phyloP scores from a whole-genome alignment of 2,888 invertebrate genomes.

The Nasonovia ribisnigri region DNA sequence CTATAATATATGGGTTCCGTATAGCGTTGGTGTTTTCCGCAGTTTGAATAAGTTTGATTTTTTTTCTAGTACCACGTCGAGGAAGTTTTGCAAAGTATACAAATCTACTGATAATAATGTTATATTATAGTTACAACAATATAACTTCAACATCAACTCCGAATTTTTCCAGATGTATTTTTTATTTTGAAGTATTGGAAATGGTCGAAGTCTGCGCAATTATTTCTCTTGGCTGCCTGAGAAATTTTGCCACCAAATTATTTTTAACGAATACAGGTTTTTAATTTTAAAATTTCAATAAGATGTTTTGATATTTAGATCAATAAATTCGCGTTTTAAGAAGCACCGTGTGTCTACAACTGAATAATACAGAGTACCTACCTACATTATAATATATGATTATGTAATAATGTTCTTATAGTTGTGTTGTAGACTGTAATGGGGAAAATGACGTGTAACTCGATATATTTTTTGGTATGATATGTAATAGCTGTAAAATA shows the following conservation, averaged over 20 bases:
- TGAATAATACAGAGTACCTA: neutral
- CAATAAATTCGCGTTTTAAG: neutral
- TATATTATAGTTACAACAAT: neutral
- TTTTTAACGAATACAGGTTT: neutral
- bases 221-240: neutral
- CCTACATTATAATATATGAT: neutral
- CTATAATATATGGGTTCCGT: neutral
- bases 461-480: neutral
- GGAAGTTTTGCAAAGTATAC: neutral
- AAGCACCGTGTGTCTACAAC: neutral
- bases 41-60: neutral
- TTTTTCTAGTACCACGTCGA: neutral
- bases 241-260: neutral
- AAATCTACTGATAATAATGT: neutral
- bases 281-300: neutral
- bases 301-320: neutral
- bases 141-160: neutral
- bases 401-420: neutral
- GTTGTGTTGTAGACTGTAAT: neutral
- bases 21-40: neutral
- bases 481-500: neutral
- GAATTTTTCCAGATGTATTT: neutral
- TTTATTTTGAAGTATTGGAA: neutral
- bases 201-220: neutral
- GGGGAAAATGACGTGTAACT: neutral